These are phyloP conservation scores for Argynnis bischoffii DNA, from an alignment of 2,888 invertebrate genomes.

Conservation along the genomic window DNA sequence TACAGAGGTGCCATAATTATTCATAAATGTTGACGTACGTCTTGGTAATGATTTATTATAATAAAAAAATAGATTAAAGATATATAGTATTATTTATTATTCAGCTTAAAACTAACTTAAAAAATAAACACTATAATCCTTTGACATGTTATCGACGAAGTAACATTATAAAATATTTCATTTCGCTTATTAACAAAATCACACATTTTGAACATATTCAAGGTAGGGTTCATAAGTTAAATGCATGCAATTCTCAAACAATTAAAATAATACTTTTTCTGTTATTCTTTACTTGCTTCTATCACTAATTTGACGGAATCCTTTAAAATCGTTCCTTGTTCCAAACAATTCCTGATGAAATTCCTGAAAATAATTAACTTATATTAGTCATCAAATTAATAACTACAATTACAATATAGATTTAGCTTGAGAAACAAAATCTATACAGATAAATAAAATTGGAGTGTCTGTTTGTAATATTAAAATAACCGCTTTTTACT, in stretches of 20 bases:
- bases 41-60: too few species aligned
- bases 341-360: conserved; percentile 49
- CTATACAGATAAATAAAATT: too few species aligned
- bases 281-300: conserved; percentile 23
- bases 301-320: conserved; percentile 35
- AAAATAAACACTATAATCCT: neutral
- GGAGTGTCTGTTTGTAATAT: too few species aligned
- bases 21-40: too few species aligned
- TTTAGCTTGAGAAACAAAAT: neutral
- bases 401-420: neutral
- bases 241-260: too few species aligned
- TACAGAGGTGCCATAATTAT: too few species aligned
- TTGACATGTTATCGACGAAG: neutral
- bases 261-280: neutral
- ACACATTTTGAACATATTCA: neutral
- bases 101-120: neutral
- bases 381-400: neutral
- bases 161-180: neutral
- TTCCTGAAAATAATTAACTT: conserved; percentile 52
- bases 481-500: too few species aligned
- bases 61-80: neutral
- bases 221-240: too few species aligned
- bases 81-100: neutral
- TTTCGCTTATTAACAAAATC: neutral
- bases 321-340: conserved; percentile 45